Conservation (phyloP, 1,140 invertebrate species). For the Cylas formicarius region DNA sequence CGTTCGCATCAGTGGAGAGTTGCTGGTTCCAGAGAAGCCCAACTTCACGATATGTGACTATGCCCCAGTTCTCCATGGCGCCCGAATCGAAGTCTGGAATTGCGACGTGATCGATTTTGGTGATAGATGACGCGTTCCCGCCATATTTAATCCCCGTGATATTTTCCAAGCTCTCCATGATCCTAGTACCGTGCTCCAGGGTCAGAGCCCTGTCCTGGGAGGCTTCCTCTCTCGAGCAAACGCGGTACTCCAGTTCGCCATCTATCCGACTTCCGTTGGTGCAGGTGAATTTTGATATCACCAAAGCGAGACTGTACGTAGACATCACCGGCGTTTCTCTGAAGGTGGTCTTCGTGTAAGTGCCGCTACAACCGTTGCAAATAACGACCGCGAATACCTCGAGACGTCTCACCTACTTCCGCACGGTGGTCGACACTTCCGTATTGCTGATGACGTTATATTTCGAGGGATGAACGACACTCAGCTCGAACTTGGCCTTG, state of each 20-base stretch:
- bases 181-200: slow-evolving; percentile 10
- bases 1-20: slow-evolving; percentile 41
- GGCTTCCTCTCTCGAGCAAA: slow-evolving; percentile 17
- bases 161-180: slow-evolving; percentile 11
- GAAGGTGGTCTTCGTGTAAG: slow-evolving; percentile 10
- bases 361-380: slow-evolving; percentile 2
- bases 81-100: slow-evolving; percentile 78
- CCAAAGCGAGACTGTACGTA: slow-evolving; percentile 70
- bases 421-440: too few species aligned
- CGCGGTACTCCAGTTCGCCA: slow-evolving; percentile 8
- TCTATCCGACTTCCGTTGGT: slow-evolving; percentile 9
- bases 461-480: slow-evolving; percentile 40
- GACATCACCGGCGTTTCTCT: slow-evolving; percentile 49
- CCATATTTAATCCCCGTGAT: slow-evolving; percentile 4
- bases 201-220: slow-evolving; percentile 4
- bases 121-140: neutral
- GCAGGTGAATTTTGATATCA: slow-evolving; percentile 37
- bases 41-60: slow-evolving; percentile 69
- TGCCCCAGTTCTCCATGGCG: slow-evolving; percentile 85
- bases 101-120: slow-evolving; percentile 54
- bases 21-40: slow-evolving; percentile 50
- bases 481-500: slow-evolving; percentile 71
- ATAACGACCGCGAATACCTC: neutral
- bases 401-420: neutral
- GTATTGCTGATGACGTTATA: slow-evolving; percentile 6